Base-by-base conservation (phyloP, 2,888 invertebrate genomes). In the Aspidiotus rigidus region DNA sequence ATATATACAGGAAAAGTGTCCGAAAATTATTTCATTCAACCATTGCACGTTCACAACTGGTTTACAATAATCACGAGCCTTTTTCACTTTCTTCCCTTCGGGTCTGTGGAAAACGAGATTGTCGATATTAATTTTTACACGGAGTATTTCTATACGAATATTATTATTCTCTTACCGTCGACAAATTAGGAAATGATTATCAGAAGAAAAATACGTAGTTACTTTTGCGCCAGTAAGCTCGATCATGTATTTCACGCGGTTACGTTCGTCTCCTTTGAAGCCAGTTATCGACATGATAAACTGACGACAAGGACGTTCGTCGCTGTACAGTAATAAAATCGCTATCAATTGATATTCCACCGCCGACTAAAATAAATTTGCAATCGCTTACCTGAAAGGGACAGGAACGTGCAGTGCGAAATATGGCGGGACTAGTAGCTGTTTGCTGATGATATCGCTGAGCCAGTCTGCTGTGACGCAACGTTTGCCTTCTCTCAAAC, bases 21-120 rank as follows among this genome's bases (percentile, higher is more conserved):
- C 96, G 70, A 95, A 85, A 76, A 95, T 83, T 66, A 97, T 83
- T 78, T 97, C 96, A 49, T 90, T 92, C 72, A 98, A 80, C 96
- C 96, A 97, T 74, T 90, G 87, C 1, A 91, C 88, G 77, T 94
- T 97, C 0, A 98, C 95, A 1, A 93, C 86, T 1, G 93, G 91
- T 54, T 90, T 88, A 75, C 86, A 87, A 93, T 93, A 95, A 77
- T 96, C 94, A 62, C 90, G 84, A 0, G 98, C 97, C 74, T 90
- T 90, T 72, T 85, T 82, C 79, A 87, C 93, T 79, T 98, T 98
- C 73, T 83, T 83, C 28, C 95, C 95, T 72, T 93, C 93, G 0
- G 88, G 85, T 73, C 91, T 91, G 75, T 28, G 28, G 28, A 28
- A 28, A 28, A 28, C 28, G 28, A 28, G 28, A 28, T 28, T 5